Conservation (phyloP, 2,888 invertebrate species). For the Tigriopus californicus region DNA sequence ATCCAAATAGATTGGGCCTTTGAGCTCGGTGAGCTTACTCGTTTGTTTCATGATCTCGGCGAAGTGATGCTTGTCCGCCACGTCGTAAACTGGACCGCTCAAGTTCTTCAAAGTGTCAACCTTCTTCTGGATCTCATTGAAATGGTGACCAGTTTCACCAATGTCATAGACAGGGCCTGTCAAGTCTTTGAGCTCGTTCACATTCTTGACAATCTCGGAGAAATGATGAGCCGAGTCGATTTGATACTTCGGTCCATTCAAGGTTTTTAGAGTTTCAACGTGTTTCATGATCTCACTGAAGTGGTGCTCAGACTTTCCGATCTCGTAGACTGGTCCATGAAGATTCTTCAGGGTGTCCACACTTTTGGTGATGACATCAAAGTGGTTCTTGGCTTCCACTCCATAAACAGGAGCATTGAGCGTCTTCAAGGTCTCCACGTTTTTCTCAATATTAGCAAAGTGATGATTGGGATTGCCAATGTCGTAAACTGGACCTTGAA, state of each 20-base stretch:
- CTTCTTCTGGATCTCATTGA: slow-evolving; percentile 8
- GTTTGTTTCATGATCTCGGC: background rate
- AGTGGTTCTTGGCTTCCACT: slow-evolving; percentile 4
- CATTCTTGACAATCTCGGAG: slow-evolving; percentile 4
- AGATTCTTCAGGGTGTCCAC: slow-evolving; percentile 9
- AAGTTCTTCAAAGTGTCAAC: background rate
- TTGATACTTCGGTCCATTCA: slow-evolving; percentile 7
- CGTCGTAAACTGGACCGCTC: slow-evolving; percentile 7
- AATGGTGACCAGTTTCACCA: slow-evolving; percentile 12
- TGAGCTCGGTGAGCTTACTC: background rate
- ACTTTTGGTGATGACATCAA: slow-evolving; percentile 1
- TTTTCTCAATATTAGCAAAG: slow-evolving; percentile 8
- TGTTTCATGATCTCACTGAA: slow-evolving; percentile 11
- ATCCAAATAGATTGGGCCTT: slow-evolving; percentile 13
- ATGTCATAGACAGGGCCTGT: slow-evolving; percentile 2
- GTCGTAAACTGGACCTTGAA: slow-evolving; percentile 11
- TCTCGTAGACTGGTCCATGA: slow-evolving; percentile 11
- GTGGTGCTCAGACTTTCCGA: slow-evolving; percentile 2
- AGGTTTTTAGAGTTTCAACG: slow-evolving; percentile 1
- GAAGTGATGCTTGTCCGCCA: slow-evolving; percentile 3
- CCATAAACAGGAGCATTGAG: slow-evolving; percentile 12
- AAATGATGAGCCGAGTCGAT: slow-evolving; percentile 7
- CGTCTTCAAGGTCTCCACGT: background rate
- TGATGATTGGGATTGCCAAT: slow-evolving; percentile 1
- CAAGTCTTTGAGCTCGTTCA: background rate